Evolutionary conservation across 2,888 invertebrate species (phyloP).

Genomic region (Eristalis tenax): DNA sequence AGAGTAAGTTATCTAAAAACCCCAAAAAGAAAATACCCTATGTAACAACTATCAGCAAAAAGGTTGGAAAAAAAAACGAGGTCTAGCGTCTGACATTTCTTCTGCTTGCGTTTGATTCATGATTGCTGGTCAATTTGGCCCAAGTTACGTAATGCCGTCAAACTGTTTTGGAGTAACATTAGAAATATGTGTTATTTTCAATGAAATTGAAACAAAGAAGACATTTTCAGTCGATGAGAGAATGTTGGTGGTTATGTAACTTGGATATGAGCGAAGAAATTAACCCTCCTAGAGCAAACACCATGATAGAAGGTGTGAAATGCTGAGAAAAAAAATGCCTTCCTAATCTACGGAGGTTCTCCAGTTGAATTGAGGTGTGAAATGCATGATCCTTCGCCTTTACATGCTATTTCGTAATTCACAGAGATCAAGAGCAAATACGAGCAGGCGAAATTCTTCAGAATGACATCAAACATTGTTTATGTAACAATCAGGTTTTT

Average conservation of each 20-base stretch:
- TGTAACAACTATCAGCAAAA: constrained; percentile 27
- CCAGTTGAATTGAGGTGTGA: not conserved
- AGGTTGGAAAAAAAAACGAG: constrained; percentile 52
- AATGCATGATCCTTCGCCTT: not conserved
- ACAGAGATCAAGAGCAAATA: not conserved
- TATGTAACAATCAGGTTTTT: constrained; percentile 54
- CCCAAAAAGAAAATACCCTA: not conserved
- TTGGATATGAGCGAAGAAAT: constrained; percentile 40
- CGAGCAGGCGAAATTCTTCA: not conserved
- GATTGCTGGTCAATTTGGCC: constrained; percentile 2
- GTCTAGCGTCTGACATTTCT: constrained; percentile 65
- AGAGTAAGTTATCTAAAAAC: constrained; percentile 83
- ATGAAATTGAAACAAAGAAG: not conserved
- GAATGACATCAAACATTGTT: constrained; percentile 44
- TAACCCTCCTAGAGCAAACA: constrained; percentile 25
- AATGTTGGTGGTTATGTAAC: constrained; percentile 54
- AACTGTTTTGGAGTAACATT: constrained; percentile 21
- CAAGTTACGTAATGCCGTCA: constrained; percentile 49
- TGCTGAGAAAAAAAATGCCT: not conserved
- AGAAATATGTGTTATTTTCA: not conserved
- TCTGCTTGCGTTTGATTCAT: not conserved
- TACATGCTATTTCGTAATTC: constrained; percentile 24
- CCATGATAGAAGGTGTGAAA: not conserved
- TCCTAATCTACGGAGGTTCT: not conserved
- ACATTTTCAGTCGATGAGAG: not conserved